Percentiles rank a stretch among this genome's conserved stretches.
These are phyloP conservation scores for Agapornis roseicollis DNA, from an alignment of 2,113 vertebrate genomes.

Conservation along the genomic window DNA sequence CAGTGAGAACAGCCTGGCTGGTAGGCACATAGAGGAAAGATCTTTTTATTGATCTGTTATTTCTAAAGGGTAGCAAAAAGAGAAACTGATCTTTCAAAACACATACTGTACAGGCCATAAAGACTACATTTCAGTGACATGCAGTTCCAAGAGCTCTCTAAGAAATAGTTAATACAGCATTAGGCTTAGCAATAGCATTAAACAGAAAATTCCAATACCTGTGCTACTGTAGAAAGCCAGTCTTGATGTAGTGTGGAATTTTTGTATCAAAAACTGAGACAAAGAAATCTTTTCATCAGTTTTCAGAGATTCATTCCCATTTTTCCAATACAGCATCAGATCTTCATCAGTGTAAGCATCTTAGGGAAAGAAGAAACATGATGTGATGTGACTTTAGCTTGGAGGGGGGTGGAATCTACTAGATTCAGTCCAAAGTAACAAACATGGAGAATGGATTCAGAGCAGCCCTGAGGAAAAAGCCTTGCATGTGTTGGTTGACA, in stretches of 20 bases:
- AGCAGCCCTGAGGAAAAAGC: not conserved
- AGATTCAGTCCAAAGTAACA: not conserved
- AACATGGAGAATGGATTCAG: not conserved
- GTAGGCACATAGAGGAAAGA: not conserved
- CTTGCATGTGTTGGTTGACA: not conserved
- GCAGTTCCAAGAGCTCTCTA: not conserved
- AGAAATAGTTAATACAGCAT: not conserved
- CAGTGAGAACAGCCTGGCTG: not conserved
- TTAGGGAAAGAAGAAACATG: slow-evolving; percentile 48
- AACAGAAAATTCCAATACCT: slow-evolving; percentile 70
- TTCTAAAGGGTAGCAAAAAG: not conserved
- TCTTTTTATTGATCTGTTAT: not conserved
- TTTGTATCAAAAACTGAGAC: slow-evolving; percentile 96
- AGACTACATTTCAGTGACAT: not conserved
- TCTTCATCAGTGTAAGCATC: slow-evolving; percentile 98
- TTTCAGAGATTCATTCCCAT: slow-evolving; percentile 91
- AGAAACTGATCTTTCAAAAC: not conserved
- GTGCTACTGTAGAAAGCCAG: slow-evolving; percentile 98
- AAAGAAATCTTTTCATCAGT: slow-evolving; percentile 92
- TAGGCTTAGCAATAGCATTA: not conserved
- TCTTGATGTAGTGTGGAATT: slow-evolving; percentile 92
- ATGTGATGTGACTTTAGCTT: not conserved
- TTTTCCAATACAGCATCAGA: slow-evolving; percentile 96
- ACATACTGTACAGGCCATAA: not conserved
- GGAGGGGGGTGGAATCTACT: not conserved